A percentile compares a stretch with the other conserved stretches of the same genome.
Evolutionary conservation across 2,113 vertebrate species (phyloP).

Genomic region (Leptocoma aspasia): DNA sequence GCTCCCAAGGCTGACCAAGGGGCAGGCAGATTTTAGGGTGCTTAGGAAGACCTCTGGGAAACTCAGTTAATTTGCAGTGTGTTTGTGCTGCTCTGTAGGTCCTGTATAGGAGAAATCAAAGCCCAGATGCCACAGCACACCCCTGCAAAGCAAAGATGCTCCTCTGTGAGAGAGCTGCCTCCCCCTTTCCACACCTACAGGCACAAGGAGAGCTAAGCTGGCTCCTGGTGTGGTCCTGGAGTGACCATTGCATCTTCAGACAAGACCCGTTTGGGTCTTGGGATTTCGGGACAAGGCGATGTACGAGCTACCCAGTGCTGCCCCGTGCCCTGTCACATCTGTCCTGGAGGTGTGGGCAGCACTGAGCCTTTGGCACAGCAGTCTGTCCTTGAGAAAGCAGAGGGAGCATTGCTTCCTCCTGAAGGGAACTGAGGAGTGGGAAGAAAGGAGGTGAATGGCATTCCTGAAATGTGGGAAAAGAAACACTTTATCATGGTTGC

Average conservation of each 20-base stretch:
- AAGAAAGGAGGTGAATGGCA: conserved; percentile 15
- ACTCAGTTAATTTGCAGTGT: background rate
- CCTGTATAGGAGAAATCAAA: background rate
- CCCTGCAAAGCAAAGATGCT: background rate
- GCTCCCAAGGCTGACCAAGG: background rate
- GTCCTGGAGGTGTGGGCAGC: background rate
- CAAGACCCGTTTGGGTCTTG: background rate
- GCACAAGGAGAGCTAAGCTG: background rate
- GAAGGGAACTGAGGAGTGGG: background rate
- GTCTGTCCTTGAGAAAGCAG: background rate
- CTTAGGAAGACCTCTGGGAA: background rate
- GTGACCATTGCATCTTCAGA: background rate
- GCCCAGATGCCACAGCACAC: background rate
- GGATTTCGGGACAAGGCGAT: background rate
- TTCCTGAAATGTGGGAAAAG: conserved; percentile 23
- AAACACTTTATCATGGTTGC: conserved; percentile 14
- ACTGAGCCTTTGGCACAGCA: background rate
- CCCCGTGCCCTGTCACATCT: background rate
- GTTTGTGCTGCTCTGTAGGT: background rate
- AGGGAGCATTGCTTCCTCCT: background rate
- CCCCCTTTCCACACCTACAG: background rate
- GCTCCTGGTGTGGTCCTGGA: background rate
- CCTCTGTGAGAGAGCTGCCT: background rate
- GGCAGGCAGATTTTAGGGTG: background rate
- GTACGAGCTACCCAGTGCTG: background rate